Conservation (phyloP, 2,888 invertebrate species). For the Caenorhabditis becei region DNA sequence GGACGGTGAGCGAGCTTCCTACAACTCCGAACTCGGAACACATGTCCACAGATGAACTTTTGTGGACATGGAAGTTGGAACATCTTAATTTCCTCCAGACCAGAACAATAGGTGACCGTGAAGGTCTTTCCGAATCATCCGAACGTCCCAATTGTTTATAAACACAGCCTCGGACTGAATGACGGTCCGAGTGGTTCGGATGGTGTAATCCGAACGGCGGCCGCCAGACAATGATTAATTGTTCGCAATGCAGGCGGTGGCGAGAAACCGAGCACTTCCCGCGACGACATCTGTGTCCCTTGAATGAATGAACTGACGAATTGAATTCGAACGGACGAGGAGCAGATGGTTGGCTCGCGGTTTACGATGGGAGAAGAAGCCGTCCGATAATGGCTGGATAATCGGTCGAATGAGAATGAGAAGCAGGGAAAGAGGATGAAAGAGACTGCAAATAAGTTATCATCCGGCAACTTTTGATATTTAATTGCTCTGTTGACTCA, state of each 20-base stretch:
- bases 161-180: slow-evolving; percentile 31
- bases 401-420: background rate
- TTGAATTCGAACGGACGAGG: slow-evolving; percentile 19
- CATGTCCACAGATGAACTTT: no score
- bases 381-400: slow-evolving; percentile 20
- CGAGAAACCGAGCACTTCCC: slow-evolving; percentile 35
- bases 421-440: background rate
- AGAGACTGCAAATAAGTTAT: slow-evolving; percentile 1
- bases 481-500: slow-evolving; percentile 13
- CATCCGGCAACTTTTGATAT: no score
- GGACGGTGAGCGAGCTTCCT: no score
- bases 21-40: no score
- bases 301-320: slow-evolving; percentile 25
- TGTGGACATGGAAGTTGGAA: no score
- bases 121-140: slow-evolving; percentile 9
- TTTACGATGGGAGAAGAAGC: slow-evolving; percentile 18
- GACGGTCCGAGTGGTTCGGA: slow-evolving; percentile 28
- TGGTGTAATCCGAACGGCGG: slow-evolving; percentile 51
- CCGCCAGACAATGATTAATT: slow-evolving; percentile 52
- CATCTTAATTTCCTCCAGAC: background rate
- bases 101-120: slow-evolving; percentile 40
- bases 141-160: slow-evolving; percentile 42
- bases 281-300: slow-evolving; percentile 36
- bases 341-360: slow-evolving; percentile 39
- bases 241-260: slow-evolving; percentile 6